Conservation (phyloP, 2,888 invertebrate species). For the Pandemis heparana region DNA sequence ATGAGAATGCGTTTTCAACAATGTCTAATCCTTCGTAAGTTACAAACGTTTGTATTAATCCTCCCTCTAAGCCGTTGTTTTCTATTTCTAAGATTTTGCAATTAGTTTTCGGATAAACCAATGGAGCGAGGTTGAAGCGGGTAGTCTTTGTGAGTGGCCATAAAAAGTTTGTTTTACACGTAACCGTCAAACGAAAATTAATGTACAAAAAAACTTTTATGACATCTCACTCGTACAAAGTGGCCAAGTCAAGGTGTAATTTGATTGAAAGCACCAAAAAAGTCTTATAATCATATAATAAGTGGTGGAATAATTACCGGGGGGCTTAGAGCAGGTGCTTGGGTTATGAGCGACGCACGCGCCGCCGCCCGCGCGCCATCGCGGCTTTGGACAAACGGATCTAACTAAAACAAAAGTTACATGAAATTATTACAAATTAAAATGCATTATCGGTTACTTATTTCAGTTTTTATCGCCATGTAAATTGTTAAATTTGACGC, state of each 20-base stretch:
- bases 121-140: constrained; percentile 31
- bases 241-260: constrained; percentile 82
- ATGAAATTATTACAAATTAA: constrained; percentile 13
- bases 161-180: constrained; percentile 70
- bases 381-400: constrained; percentile 53
- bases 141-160: constrained; percentile 13
- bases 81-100: constrained; percentile 43
- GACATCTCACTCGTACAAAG: constrained; percentile 83
- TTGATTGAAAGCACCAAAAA: constrained; percentile 86
- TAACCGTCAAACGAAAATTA: constrained; percentile 61
- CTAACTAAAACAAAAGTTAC: constrained; percentile 21
- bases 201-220: constrained; percentile 74
- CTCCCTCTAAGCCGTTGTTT: constrained; percentile 38
- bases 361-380: constrained; percentile 55
- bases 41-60: constrained; percentile 52
- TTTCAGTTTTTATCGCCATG: no score
- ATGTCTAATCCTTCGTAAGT: constrained; percentile 44
- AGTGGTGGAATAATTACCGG: constrained; percentile 84
- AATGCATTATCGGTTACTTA: not conserved
- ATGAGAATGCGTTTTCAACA: constrained; percentile 43
- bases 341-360: constrained; percentile 62
- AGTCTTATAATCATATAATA: constrained; percentile 84
- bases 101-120: constrained; percentile 33
- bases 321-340: constrained; percentile 79
- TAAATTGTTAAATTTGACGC: no score